Conservation (phyloP, 2,888 invertebrate species). For the Axea sp. region DNA sequence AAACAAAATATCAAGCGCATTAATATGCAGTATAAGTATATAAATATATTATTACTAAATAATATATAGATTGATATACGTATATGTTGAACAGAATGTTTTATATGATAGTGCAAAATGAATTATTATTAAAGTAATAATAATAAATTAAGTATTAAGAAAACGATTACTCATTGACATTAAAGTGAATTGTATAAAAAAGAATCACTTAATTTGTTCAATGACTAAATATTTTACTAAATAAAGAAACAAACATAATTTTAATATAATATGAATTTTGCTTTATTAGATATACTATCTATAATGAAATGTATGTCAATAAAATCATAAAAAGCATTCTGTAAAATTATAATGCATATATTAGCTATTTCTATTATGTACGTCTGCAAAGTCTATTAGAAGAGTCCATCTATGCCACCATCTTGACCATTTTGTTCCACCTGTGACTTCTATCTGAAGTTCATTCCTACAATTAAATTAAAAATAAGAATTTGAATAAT, state of each 20-base stretch:
- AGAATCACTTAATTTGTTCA: too few relatives aligned
- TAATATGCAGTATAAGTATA: conserved; percentile 53
- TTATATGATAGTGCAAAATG: conserved; percentile 40
- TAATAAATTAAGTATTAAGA: too few relatives aligned
- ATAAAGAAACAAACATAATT: conserved; percentile 22
- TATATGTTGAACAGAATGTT: conserved; percentile 60
- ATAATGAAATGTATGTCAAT: conserved; percentile 4
- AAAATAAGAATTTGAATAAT: not conserved
- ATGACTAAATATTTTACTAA: conserved; percentile 29
- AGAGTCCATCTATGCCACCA: conserved; percentile 74
- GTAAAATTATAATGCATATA: conserved; percentile 66
- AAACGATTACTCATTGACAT: too few relatives aligned
- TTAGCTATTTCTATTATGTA: conserved; percentile 79
- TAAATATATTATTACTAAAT: conserved; percentile 53
- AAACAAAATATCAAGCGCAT: conserved; percentile 65
- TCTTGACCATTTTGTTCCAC: conserved; percentile 51
- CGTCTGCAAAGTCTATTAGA: conserved; percentile 79
- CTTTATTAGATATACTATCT: conserved; percentile 1
- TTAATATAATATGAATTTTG: conserved; percentile 4
- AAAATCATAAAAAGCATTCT: conserved; percentile 65
- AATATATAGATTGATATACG: conserved; percentile 52
- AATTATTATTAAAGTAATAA: too few relatives aligned
- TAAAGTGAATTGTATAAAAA: too few relatives aligned
- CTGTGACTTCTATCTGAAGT: conserved; percentile 31
- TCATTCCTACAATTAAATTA: conserved; percentile 42